Conservation (phyloP, 2,113 vertebrate genomes). For the Athene noctua region DNA sequence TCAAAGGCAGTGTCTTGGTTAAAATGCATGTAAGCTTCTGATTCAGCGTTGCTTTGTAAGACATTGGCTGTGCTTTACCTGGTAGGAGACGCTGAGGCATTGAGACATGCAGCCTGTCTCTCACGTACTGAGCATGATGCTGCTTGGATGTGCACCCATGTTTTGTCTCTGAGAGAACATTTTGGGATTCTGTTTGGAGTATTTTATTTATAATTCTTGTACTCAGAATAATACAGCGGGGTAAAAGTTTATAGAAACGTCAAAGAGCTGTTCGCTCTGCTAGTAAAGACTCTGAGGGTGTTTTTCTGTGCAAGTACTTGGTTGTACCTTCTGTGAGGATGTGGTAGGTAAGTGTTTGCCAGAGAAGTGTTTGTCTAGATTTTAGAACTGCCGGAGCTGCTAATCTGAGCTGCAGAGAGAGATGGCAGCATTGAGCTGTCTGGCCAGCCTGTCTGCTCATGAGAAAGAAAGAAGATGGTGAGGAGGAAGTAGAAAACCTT, state of each 20-base stretch:
- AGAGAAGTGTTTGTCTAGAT: background rate
- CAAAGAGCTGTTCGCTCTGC: background rate
- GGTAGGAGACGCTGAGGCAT: background rate
- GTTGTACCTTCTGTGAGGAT: background rate
- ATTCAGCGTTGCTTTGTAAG: background rate
- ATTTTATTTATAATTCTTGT: background rate
- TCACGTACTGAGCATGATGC: accelerated
- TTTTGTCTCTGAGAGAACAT: background rate
- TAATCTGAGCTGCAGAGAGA: slow-evolving; percentile 30
- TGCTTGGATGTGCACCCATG: background rate
- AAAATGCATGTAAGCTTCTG: background rate
- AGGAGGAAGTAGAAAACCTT: slow-evolving; percentile 6
- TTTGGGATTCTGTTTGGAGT: background rate
- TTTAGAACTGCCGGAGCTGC: background rate
- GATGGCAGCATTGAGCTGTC: slow-evolving; percentile 69
- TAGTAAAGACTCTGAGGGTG: background rate
- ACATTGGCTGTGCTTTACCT: background rate
- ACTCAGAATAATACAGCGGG: background rate
- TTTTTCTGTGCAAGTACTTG: background rate
- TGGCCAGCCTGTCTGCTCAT: background rate
- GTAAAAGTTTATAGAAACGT: background rate
- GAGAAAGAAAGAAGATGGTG: background rate
- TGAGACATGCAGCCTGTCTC: background rate
- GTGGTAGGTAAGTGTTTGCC: background rate
- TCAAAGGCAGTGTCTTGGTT: background rate